phyloP scores from a whole-genome alignment of 2,888 invertebrate genomes.

The Rhopalosiphum nymphaeae region DNA sequence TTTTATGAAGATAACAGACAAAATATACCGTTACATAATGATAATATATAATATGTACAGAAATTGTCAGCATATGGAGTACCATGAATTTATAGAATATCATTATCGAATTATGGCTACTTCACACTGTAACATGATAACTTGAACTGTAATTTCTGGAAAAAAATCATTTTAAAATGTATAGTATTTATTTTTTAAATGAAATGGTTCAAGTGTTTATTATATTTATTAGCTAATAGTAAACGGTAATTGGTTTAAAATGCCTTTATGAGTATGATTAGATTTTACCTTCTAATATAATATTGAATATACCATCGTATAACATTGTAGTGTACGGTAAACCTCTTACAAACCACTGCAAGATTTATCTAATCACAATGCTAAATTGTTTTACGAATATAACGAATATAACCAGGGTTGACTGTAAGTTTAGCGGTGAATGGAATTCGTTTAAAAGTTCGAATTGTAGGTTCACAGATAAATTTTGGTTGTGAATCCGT shows the following conservation, averaged over 20 bases:
- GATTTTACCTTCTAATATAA: no score
- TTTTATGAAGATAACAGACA: neutral
- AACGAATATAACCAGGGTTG: no score
- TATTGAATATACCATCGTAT: no score
- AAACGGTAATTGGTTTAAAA: neutral
- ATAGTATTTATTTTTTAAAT: neutral
- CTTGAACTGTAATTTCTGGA: neutral
- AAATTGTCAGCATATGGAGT: neutral
- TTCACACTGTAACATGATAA: neutral
- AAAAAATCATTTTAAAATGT: neutral
- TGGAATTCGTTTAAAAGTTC: no score
- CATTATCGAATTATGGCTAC: neutral
- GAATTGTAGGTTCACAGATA: no score
- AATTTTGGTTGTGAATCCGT: no score
- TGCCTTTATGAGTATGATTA: neutral
- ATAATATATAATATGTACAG: neutral
- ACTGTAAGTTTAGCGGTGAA: no score
- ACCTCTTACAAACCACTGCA: no score
- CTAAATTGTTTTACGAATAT: no score
- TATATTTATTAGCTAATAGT: neutral
- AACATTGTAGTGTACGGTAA: no score
- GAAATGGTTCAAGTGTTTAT: neutral
- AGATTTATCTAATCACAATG: no score
- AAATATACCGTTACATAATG: neutral
- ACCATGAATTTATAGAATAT: neutral